These are phyloP conservation scores for Cavia aperea DNA, from an alignment of 2,113 vertebrate species.

Conservation along the genomic window DNA sequence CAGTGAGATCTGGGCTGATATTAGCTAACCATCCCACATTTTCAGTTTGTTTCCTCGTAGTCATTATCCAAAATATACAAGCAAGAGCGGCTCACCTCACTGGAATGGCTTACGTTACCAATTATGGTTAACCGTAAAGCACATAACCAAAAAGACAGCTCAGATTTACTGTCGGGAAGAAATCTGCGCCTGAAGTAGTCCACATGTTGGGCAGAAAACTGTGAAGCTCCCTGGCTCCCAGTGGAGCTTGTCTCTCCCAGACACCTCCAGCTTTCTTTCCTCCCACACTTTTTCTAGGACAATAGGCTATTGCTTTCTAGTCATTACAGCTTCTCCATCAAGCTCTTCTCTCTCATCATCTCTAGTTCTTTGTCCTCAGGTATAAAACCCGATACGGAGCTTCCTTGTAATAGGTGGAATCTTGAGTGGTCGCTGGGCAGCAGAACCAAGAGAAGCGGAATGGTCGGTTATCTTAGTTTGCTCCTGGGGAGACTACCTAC, in stretches of 20 bases:
- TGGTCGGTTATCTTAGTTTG: neutral
- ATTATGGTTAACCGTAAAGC: slow-evolving; percentile 9
- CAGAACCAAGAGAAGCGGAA: neutral
- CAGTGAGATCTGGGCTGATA: neutral
- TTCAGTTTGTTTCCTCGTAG: slow-evolving; percentile 1
- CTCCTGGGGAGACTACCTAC: neutral
- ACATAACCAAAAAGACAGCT: neutral
- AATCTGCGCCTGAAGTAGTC: neutral
- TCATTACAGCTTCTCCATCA: neutral
- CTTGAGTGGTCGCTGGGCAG: neutral
- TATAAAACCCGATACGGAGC: neutral
- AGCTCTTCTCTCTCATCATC: neutral
- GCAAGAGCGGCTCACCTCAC: neutral
- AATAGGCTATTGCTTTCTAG: neutral
- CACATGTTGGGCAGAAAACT: neutral
- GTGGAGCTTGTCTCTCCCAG: neutral
- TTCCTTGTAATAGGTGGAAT: neutral
- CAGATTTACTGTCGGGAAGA: neutral
- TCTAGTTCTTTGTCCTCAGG: neutral
- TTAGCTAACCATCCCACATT: neutral
- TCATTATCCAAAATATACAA: slow-evolving; percentile 17
- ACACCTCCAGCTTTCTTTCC: neutral
- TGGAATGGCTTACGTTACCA: neutral
- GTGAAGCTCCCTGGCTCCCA: neutral
- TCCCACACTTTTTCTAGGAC: neutral